Conservation (phyloP, 1,140 invertebrate species). For the Ruditapes philippinarum region DNA sequence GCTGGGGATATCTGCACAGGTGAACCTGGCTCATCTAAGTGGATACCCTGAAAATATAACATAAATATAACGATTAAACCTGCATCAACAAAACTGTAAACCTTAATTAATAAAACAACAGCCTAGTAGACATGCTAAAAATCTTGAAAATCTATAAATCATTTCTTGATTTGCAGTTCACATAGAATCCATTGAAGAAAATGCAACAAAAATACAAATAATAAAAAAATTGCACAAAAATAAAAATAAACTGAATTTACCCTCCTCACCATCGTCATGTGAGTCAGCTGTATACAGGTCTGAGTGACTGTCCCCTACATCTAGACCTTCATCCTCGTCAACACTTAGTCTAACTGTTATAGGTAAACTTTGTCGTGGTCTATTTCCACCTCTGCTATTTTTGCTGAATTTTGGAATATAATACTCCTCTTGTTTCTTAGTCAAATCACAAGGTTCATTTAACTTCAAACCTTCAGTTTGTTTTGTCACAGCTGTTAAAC, state of each 20-base stretch:
- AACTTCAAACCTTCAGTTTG: not conserved
- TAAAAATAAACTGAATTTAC: no score
- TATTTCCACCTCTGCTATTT: not conserved
- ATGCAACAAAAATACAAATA: no score
- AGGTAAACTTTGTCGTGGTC: not conserved
- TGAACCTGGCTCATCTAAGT: slow-evolving; percentile 30
- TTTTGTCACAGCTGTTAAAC: not conserved
- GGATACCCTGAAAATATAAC: not conserved
- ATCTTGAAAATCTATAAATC: no score
- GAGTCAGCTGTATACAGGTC: not conserved
- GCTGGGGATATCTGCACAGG: not conserved
- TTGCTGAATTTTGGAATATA: not conserved
- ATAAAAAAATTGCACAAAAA: no score
- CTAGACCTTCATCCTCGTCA: slow-evolving; percentile 41
- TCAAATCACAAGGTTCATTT: not conserved
- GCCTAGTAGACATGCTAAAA: no score
- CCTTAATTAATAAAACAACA: no score
- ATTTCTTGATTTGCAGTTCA: no score
- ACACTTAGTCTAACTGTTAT: not conserved
- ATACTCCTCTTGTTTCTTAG: not conserved
- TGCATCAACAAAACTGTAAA: no score
- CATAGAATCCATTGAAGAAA: no score
- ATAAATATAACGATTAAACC: not conserved
- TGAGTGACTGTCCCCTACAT: slow-evolving; percentile 4
- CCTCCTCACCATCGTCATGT: no score